Evolutionary conservation across 2,113 vertebrate genomes (phyloP).

Genomic region (Xiphophorus maculatus): DNA sequence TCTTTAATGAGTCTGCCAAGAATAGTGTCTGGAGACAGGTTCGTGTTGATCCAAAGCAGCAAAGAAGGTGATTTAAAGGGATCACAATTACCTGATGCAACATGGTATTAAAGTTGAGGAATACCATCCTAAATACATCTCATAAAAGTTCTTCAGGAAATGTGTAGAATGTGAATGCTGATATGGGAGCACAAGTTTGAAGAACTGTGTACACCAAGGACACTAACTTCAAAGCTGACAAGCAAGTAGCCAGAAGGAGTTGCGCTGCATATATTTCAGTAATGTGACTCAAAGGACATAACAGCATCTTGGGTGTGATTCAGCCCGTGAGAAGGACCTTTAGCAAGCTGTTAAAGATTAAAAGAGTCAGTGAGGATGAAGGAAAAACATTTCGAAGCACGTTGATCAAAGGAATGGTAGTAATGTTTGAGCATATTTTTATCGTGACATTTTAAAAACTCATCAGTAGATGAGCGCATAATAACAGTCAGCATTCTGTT

Average conservation of each 20-base stretch:
- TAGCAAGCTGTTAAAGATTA: not conserved
- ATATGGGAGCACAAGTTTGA: not conserved
- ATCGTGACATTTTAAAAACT: not conserved
- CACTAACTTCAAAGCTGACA: slow-evolving; percentile 1
- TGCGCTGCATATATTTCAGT: not conserved
- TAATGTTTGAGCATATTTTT: not conserved
- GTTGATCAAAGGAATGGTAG: not conserved
- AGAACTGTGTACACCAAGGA: not conserved
- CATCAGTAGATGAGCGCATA: not conserved
- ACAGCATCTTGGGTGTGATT: not conserved
- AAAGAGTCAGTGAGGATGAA: not conserved
- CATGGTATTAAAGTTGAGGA: not conserved
- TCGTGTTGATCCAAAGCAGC: not conserved
- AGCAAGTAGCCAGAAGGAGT: not conserved
- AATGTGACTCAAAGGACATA: not conserved
- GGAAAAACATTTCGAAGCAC: not conserved
- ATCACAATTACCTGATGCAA: slow-evolving; percentile 16
- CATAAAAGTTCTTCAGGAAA: not conserved
- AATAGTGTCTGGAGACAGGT: not conserved
- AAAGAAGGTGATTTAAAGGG: not conserved
- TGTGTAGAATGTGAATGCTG: not conserved
- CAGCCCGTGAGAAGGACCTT: not conserved
- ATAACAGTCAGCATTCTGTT: not conserved
- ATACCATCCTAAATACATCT: not conserved
- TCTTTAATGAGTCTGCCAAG: not conserved